Evolutionary conservation across 2,797 vertebrate genomes (phyloP), one percentile per base, ranked within the genome.

Genomic region (Arctocebus calabarensis): DNA sequence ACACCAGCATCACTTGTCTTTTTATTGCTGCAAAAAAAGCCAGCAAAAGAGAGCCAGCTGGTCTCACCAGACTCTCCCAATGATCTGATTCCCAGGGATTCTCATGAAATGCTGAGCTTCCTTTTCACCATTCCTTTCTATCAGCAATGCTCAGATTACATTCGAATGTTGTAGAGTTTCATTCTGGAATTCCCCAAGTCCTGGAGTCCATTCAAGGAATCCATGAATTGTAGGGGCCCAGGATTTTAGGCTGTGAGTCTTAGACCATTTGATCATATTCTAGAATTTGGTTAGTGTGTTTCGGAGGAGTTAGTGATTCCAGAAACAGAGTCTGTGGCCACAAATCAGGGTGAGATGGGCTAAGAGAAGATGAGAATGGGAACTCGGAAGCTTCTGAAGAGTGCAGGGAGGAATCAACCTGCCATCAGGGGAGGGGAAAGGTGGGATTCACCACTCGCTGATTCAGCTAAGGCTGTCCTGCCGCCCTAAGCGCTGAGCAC

Each of bases 81-180:
- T 71, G 91, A 87, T 91, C 74, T 2, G 4, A 16, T 84, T 95
- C 71, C 32, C 86, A 78, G 62, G 90, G 32, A 57, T 55, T 83
- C 90, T 96, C 84, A 32, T 71, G 79, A 94, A 91, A 96, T 40
- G 73, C 79, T 25, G 45, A 32, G 34, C 43, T 45, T 95, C 75
- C 57, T 82, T 62, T 74, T 75, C 62, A 40, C 94, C 68, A 94
- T 68, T 89, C 84, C 81, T 64, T 77, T 71, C 73, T 73, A 77
- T 43, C 85, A 84, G 70, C 29, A 37, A 48, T 55, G 14, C 62
- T 71, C 32, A 43, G 91, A 16, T 75, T 27, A 45, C n/a, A 17
- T 62, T 48, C 64, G n/a, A 43, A 55, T 71, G 66, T 84, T 75
- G 23, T n/a, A 37, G 75, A 73, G 32, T 88, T 95, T 92, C 13